Percentiles rank a stretch among this genome's conserved stretches.
Evolutionary conservation across 2,888 invertebrate genomes (phyloP).

Genomic region (Nysson spinosus): DNA sequence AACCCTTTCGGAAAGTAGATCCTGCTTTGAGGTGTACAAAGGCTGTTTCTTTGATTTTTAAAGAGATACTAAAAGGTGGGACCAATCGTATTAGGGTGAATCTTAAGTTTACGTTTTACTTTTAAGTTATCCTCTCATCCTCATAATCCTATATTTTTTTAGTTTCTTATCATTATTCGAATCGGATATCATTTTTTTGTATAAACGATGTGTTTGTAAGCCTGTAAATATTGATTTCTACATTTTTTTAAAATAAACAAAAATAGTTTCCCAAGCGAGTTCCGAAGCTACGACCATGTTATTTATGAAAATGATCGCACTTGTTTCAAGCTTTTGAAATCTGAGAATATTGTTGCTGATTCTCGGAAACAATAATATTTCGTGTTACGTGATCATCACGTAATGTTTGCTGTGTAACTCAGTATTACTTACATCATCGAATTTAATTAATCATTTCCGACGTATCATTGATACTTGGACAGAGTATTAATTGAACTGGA

Average conservation of each 20-base stretch:
- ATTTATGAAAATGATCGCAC: background rate
- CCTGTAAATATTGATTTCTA: constrained; percentile 60
- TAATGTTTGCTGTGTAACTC: no score
- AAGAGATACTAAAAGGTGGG: constrained; percentile 54
- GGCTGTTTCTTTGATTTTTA: constrained; percentile 33
- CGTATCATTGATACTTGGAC: no score
- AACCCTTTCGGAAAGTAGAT: no score
- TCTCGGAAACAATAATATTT: no score
- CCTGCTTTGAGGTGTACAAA: constrained; percentile 60
- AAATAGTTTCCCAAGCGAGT: constrained; percentile 18
- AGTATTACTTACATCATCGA: no score
- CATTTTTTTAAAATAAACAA: constrained; percentile 45
- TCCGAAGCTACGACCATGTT: constrained; percentile 1
- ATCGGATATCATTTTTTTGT: constrained; percentile 53
- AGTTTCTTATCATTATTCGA: constrained; percentile 45
- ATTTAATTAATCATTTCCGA: no score
- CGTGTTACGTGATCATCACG: no score
- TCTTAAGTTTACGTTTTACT: constrained; percentile 46
- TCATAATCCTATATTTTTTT: constrained; percentile 24
- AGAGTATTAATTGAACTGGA: no score
- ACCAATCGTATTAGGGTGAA: constrained; percentile 59
- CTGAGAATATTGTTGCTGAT: no score
- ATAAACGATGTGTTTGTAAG: constrained; percentile 57
- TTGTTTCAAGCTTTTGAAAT: background rate
- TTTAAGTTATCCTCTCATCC: constrained; percentile 26